Base-by-base conservation (phyloP, 2,797 vertebrate species). In the Scomberomorus guttatus region DNA sequence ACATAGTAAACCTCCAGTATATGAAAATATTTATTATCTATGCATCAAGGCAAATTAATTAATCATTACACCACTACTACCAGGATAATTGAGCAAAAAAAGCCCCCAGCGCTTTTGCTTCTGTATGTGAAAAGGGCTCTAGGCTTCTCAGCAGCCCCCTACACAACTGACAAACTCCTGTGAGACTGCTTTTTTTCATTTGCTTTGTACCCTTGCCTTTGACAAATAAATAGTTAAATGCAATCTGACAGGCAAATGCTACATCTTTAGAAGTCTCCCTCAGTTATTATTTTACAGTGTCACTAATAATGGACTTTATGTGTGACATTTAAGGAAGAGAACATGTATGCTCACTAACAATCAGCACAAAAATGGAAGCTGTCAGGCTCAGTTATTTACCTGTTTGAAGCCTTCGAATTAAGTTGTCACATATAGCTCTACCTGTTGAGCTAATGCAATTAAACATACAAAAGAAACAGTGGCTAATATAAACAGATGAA, bases 161-260 rank as follows among this genome's bases (percentile, higher is more conserved):
- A 22, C 32, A 73, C 22, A 39, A 54, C 42, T 68, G 44, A 77
- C 62, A 22, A 64, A 58, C 62, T 79, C 60, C 60, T 59, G 51
- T 59, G 55, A 79, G 67, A 64, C 17, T 15, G 42, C 59, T 66
- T 55, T 46, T 46, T 71, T 75, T 50, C 65, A 62, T 50, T 77
- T 39, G 71, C 57, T 62, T 66, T 66, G 66, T 79, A 32, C 37
- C 9, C 2, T 25, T 56, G 54, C 27, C 44, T 67, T 55, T 79
- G 68, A 68, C 56, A 61, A 50, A 83, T 71, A 55, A 39, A 81
- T 57, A 44, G 13, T 68, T 62, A 22, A 66, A 72, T 66, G 66
- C 18, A 70, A 46, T 61, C 32, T 84, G 62, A 69, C 44, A 84
- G 75, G 70, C 24, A 48, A 52, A 20, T 11, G 54, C 39, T 66